Evolutionary conservation across 2,113 vertebrate species (phyloP).

Genomic region (Callocephalon fimbriatum): DNA sequence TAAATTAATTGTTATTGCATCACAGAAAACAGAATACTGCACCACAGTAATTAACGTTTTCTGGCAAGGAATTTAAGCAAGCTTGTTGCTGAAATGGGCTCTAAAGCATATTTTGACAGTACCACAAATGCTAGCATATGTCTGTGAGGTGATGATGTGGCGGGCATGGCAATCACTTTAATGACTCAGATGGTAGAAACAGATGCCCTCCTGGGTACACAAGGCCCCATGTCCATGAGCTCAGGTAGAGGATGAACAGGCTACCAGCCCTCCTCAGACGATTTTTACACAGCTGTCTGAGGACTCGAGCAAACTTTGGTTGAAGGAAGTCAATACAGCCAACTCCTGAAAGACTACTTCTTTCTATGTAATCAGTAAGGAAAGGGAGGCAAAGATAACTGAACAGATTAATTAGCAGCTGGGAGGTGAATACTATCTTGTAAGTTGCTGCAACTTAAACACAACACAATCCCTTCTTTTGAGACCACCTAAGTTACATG

Average conservation of each 20-base stretch:
- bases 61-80: constrained; percentile 36
- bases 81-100: constrained; percentile 19
- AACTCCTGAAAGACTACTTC: not conserved
- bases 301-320: not conserved
- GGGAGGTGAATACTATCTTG: not conserved
- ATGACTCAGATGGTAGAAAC: fast-evolving
- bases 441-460: not conserved
- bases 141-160: not conserved
- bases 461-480: not conserved
- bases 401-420: constrained; percentile 28
- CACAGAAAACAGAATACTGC: constrained; percentile 50
- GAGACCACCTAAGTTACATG: not conserved
- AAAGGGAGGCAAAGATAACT: not conserved
- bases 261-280: not conserved
- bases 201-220: not conserved
- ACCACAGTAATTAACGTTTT: constrained; percentile 62
- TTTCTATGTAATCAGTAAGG: not conserved
- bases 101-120: constrained; percentile 45
- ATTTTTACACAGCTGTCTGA: not conserved
- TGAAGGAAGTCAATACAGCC: not conserved
- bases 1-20: constrained; percentile 54
- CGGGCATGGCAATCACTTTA: not conserved
- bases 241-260: not conserved
- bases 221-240: fast-evolving
- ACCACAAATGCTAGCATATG: not conserved